phyloP scores from a whole-genome alignment of 2,888 invertebrate genomes.

The Acrocyrtus sp. region DNA sequence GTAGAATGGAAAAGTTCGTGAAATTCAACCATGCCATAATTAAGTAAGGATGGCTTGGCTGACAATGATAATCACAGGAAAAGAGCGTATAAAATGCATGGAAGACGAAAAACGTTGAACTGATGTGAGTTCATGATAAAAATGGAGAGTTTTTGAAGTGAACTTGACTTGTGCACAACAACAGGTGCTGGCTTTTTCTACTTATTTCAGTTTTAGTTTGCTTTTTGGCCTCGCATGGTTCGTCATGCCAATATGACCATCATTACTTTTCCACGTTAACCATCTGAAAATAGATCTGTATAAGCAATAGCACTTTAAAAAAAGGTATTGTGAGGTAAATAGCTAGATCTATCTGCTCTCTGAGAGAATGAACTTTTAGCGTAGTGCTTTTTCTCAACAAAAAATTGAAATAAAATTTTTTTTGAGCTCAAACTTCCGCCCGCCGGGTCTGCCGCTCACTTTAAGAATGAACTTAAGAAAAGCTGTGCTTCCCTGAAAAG shows the following conservation, averaged over 20 bases:
- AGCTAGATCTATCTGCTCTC: background rate
- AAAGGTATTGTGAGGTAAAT: background rate
- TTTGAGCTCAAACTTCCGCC: background rate
- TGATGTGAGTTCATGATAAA: constrained; percentile 15
- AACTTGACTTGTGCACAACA: constrained; percentile 52
- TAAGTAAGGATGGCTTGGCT: constrained; percentile 29
- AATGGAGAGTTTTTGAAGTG: constrained; percentile 31
- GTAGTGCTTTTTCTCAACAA: background rate
- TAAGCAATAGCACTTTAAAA: no score
- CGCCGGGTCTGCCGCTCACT: background rate
- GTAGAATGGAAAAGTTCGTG: background rate
- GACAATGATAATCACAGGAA: constrained; percentile 54
- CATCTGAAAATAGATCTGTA: background rate
- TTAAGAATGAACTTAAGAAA: background rate
- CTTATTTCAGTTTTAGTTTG: constrained; percentile 45
- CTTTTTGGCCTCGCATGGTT: constrained; percentile 44
- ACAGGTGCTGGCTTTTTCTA: constrained; percentile 52
- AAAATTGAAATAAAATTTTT: background rate
- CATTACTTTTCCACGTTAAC: constrained; percentile 34
- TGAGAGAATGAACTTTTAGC: no score
- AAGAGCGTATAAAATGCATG: constrained; percentile 42
- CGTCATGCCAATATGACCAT: constrained; percentile 54
- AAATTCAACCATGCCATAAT: background rate
- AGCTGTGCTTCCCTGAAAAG: no score
- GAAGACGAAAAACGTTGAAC: constrained; percentile 17